Evolutionary conservation across 2,888 invertebrate species (phyloP), one percentile per base, ranked within the genome.

Genomic region (Drosophila neotestacea): DNA sequence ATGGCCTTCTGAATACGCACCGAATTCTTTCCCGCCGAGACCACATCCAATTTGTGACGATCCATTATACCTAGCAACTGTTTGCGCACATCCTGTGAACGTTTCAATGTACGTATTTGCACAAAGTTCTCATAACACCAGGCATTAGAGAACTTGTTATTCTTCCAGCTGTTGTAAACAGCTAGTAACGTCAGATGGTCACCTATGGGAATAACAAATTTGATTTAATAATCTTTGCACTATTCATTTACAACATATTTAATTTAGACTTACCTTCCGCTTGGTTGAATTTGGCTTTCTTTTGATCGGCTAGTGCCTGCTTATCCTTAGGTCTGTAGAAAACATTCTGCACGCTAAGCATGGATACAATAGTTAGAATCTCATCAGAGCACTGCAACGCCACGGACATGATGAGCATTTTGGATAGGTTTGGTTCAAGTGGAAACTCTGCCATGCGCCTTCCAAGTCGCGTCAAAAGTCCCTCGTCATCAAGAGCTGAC

Each of bases 121-220:
- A 99, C 98, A 91, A 99, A 99, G 93, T 99, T 99, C 92, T 99
- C 99, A 90, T 98, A 99, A 92, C 99, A 99, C 99, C 99, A 99
- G 0, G 98, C 98, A 92, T 98, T 98, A 0, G 98, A 98, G 92
- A 99, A 99, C 93, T 99, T 99, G 91, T 99, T 99, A 91, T 99
- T 99, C 89, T 98, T 97, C 99, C 99, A 99, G 54, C 99, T 98
- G 92, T 99, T 99, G 92, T 98, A 99, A 4, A 99, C 99, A 0
- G 99, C 98, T n/a, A 99, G 93, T 28, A 99, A 93, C 0, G 99
- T 99, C 44, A 99, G 93, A 93, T 99, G 99, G 92, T 99, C 99
- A 0, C 99, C 89, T 89, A 52, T 0, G 27, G 27, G 6, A 22
- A 10, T 0, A 44, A 41, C 4, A 10, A 39, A n/a, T 7, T 7